These are phyloP conservation scores for Chlorops oryzae DNA, from an alignment of 1,140 invertebrate species.

Conservation along the genomic window DNA sequence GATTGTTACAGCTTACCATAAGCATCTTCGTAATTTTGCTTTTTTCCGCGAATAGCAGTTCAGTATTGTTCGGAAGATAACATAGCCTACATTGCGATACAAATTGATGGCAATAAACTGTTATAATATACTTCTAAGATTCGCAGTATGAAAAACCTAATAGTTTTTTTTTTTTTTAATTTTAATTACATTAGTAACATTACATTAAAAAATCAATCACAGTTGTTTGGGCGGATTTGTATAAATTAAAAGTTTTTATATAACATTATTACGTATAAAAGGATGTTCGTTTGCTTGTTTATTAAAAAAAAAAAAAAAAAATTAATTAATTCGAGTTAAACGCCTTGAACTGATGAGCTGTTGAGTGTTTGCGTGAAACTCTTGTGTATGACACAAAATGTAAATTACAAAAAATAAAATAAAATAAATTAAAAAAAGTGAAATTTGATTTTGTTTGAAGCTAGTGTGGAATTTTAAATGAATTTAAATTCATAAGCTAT, in stretches of 20 bases:
- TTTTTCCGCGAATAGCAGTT: no score
- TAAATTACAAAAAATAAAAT: not conserved
- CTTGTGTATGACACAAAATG: slow-evolving; percentile 24
- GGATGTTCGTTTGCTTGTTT: no score
- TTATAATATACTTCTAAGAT: no score
- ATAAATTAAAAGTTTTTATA: not conserved
- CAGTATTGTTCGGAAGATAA: no score
- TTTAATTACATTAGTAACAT: slow-evolving; percentile 8
- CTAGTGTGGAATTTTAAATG: slow-evolving; percentile 17
- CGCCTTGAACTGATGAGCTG: no score
- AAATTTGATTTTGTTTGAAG: not conserved
- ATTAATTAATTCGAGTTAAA: no score
- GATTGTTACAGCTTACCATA: no score
- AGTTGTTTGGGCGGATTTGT: slow-evolving; percentile 46
- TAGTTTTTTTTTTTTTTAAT: slow-evolving; percentile 6
- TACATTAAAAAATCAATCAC: slow-evolving; percentile 45
- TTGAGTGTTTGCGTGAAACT: no score
- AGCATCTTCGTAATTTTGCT: no score
- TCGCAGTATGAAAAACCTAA: no score
- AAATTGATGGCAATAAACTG: no score
- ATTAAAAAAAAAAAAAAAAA: slow-evolving; percentile 8
- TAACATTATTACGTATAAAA: not conserved
- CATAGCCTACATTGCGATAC: no score
- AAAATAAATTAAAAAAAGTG: slow-evolving; percentile 9
- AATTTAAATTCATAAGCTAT: slow-evolving; percentile 19